These are phyloP conservation scores for Clarias batrachus DNA, from an alignment of 2,113 vertebrate species.

Conservation along the genomic window DNA sequence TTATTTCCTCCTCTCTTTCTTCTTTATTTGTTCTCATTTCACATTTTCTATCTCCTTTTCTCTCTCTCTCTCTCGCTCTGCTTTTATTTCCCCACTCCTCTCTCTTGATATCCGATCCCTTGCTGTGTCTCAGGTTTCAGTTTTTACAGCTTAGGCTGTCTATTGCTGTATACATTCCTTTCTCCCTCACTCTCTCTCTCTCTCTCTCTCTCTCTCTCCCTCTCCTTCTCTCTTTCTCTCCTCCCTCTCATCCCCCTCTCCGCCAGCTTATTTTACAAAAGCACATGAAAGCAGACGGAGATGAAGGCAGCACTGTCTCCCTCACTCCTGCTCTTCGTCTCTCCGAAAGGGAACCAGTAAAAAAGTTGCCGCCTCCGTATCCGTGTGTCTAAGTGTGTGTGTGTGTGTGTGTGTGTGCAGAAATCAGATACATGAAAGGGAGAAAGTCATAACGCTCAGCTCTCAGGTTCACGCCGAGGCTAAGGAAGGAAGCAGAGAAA, in stretches of 20 bases:
- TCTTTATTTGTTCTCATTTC: slow-evolving; percentile 68
- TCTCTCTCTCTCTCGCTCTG: slow-evolving; percentile 75
- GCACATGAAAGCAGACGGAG: slow-evolving; percentile 92
- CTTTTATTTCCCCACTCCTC: slow-evolving; percentile 92
- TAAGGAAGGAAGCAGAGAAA: slow-evolving; percentile 45
- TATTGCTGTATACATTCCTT: slow-evolving; percentile 99
- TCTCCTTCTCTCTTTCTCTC: slow-evolving; percentile 58
- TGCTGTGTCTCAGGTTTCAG: slow-evolving; percentile 89
- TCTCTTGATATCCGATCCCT: slow-evolving; percentile 97
- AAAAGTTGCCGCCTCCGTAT: slow-evolving; percentile 20
- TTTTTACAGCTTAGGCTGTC: slow-evolving; percentile 99
- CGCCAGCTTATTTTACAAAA: slow-evolving; percentile 90
- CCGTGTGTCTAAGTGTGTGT: slow-evolving; percentile 16
- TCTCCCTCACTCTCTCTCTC: slow-evolving; percentile 84
- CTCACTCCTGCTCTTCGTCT: slow-evolving; percentile 67
- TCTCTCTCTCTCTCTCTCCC: slow-evolving; percentile 94
- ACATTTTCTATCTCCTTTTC: slow-evolving; percentile 10
- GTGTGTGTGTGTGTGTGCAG: slow-evolving; percentile 38
- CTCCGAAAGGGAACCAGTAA: not conserved
- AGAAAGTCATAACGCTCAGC: slow-evolving; percentile 51
- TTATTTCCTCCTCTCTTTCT: slow-evolving; percentile 46
- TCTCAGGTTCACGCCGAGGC: slow-evolving; percentile 57
- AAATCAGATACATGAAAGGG: slow-evolving; percentile 47
- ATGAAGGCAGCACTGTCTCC: slow-evolving; percentile 89
- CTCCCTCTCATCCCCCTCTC: slow-evolving; percentile 54